Evolutionary conservation across 2,797 vertebrate species (phyloP), one percentile per base, ranked within the genome.

Genomic region (Todus mexicanus): DNA sequence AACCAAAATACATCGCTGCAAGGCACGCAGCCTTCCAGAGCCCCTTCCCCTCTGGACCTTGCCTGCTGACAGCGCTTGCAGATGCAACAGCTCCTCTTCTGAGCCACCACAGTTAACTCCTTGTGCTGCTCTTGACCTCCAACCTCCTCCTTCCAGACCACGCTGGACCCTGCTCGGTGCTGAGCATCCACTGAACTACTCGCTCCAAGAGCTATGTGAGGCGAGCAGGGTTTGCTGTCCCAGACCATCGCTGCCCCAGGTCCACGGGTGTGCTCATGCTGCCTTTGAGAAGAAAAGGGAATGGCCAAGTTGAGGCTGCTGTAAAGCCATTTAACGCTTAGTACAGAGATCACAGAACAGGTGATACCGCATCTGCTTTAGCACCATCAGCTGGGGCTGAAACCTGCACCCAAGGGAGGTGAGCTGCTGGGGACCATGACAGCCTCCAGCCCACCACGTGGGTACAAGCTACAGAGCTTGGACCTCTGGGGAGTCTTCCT

Each of bases 181-280:
- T 2, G 1, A 84, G 57, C 43, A 59, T 5, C 48, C 4, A 1
- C 38, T 23, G 38, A 79, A 61, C 1, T 11, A n/a, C 31, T 23
- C 80, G 83, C 10, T 8, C 56, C 1, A 0, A 10, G n/a, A 50
- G 29, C 43, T 59, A n/a, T 0, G 0, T 6, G 22, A 23, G 38
- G 12, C 5, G 17, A 77, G 51, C 1, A 14, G 16, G 73, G 29
- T 26, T 35, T 40, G 35, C 43, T 13, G 15, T 26, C 29, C 51
- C 11, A 3, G 21, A 27, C 45, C 77, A 23, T 1, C 1, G 2
- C 42, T 33, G 54, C 21, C 38, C 43, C 14, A 23, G 6, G 33
- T 17, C 60, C 48, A 11, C 0, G 9, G 31, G 10, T 6, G 10
- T 10, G 22, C 35, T 53, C 33, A 48, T 37, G 37, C 11, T 48